These are phyloP conservation scores for Agrilus planipennis DNA, from an alignment of 1,140 invertebrate species.

Conservation along the genomic window DNA sequence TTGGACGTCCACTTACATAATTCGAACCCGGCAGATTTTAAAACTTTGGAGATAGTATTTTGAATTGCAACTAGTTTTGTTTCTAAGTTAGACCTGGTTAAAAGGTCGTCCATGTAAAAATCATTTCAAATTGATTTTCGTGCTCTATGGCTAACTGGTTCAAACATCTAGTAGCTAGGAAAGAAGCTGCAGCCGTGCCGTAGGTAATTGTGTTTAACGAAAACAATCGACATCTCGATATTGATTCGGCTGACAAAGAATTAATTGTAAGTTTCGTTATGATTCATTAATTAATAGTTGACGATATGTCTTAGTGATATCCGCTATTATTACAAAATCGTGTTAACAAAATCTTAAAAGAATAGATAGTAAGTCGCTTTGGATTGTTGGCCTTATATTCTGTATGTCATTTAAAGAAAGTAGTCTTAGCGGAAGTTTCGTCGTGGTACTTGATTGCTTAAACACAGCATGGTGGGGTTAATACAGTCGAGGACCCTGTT, in stretches of 20 bases:
- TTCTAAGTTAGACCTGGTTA: slow-evolving; percentile 28
- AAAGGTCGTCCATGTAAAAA: no score
- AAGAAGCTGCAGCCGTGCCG: no score
- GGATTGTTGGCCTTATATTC: slow-evolving; percentile 15
- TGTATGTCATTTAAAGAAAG: slow-evolving; percentile 22
- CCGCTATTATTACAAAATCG: slow-evolving; percentile 19
- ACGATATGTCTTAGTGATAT: slow-evolving; percentile 33
- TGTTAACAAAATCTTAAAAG: slow-evolving; percentile 25
- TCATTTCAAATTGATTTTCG: no score
- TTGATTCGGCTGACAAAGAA: slow-evolving; percentile 31
- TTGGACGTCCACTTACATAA: no score
- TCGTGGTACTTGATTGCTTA: slow-evolving; percentile 18
- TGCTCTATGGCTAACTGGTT: no score
- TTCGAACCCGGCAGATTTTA: no score
- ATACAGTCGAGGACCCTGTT: slow-evolving; percentile 22
- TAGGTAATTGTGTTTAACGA: no score
- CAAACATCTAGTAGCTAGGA: no score
- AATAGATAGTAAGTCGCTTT: no score
- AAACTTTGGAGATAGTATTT: no score
- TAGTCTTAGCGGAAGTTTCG: slow-evolving; percentile 18
- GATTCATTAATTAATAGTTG: slow-evolving; percentile 25
- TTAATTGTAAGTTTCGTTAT: slow-evolving; percentile 29
- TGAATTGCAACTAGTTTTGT: no score
- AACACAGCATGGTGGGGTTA: slow-evolving; percentile 30
- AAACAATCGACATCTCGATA: no score